Evolutionary conservation across 1,140 invertebrate genomes (phyloP), one percentile per base, ranked within the genome.

Genomic region (Macrocentrus cingulum): DNA sequence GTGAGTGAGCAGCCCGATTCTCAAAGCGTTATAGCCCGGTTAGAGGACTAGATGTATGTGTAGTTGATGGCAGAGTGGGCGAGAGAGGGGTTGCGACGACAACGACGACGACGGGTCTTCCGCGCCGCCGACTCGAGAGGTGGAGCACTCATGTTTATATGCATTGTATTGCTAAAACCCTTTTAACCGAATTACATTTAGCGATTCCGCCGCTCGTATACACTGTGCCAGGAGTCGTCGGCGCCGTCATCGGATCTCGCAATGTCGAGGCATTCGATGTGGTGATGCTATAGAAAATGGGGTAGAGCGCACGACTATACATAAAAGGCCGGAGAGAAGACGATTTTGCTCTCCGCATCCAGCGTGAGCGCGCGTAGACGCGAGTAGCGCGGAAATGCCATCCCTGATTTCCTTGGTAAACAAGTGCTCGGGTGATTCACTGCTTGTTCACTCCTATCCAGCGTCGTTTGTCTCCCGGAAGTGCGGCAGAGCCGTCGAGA

Each of bases 181-280:
- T 77, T 77, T 77, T 76, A 77, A 76, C 75, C 69, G 72, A 77
- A 77, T 76, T 77, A 77, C 75, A 77, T 77, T 77, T 76, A 75
- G 74, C 68, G 70, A 77, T 77, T 77, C 75, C 67, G 74, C 66
- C 66, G 44, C 34, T 48, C 42, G 44, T 54, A 45, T 48, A 36
- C 45, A 32, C 32, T 41, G 13, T 29, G 19, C 46, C 45, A 29
- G 25, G 36, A 41, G 55, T 49, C 48, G 41, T 54, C 29, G 42
- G 23, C 32, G 48, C 29, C 45, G 36, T 34, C 45, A 50, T 29
- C 22, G 45, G 22, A 39, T 48, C 44, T 49, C 11, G n/a, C 41
- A 20, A 44, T 18, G 18, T 25, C 32, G 49, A 39, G 7, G 36
- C 36, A 13, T 39, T 39, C 13, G 11, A 39, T 39, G 36, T 15